Evolutionary conservation across 2,888 invertebrate genomes (phyloP).

Genomic region (Plagodis pulveraria): DNA sequence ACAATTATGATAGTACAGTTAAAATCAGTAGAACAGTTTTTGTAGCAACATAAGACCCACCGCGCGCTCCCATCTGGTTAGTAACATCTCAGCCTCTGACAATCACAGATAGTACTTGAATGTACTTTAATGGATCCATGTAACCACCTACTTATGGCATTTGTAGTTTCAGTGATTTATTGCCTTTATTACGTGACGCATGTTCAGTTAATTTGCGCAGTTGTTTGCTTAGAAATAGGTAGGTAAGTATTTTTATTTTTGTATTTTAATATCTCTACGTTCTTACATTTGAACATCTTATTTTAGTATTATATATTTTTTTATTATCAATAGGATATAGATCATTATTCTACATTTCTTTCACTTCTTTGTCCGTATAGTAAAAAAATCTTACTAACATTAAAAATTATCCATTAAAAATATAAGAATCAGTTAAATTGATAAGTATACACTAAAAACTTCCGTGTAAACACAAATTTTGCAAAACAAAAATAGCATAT

Average conservation of each 20-base stretch:
- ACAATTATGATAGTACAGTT: constrained; percentile 30
- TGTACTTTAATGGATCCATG: constrained; percentile 51
- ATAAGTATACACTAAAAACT: too few relatives aligned
- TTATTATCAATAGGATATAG: too few relatives aligned
- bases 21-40: constrained; percentile 47
- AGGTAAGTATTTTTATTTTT: too few relatives aligned
- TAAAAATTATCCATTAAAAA: too few relatives aligned
- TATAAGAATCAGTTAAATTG: too few relatives aligned
- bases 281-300: neutral
- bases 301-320: too few relatives aligned
- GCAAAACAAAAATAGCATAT: too few relatives aligned
- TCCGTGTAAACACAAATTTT: too few relatives aligned
- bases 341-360: too few relatives aligned
- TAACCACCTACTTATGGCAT: constrained; percentile 47
- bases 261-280: neutral
- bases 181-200: constrained; percentile 33
- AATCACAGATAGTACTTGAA: constrained; percentile 69
- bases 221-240: constrained; percentile 1
- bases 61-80: constrained; percentile 77
- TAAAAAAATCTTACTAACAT: too few relatives aligned
- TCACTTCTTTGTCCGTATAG: too few relatives aligned
- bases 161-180: constrained; percentile 47
- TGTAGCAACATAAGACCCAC: constrained; percentile 64
- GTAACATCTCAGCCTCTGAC: constrained; percentile 72
- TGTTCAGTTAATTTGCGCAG: constrained; percentile 28